Evolutionary conservation across 1,140 invertebrate genomes (phyloP).

Genomic region (Hycleus phaleratus): DNA sequence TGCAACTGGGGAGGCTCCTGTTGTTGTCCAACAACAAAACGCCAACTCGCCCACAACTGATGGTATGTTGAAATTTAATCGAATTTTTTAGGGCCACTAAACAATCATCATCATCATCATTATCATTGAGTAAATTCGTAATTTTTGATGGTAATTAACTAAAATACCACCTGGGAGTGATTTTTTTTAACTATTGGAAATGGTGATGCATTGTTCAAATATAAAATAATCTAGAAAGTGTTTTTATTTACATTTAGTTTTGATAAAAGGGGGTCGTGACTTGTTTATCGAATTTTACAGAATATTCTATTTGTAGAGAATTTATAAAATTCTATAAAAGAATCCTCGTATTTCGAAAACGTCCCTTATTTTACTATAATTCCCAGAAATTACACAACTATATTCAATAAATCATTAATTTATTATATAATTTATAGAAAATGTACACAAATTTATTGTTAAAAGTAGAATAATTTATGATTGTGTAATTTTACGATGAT

Average conservation of each 20-base stretch:
- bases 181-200: no score
- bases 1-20: not conserved
- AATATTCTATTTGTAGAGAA: not conserved
- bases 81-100: not conserved
- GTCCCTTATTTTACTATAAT: no score
- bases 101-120: not conserved
- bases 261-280: conserved; percentile 8
- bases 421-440: no score
- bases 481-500: no score
- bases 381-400: no score
- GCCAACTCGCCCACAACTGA: not conserved
- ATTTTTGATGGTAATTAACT: no score
- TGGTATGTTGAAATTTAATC: not conserved
- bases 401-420: no score
- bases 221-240: conserved; percentile 1
- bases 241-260: conserved; percentile 4
- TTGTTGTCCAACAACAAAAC: conserved; percentile 2
- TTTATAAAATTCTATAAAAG: no score
- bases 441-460: no score
- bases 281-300: conserved; percentile 3
- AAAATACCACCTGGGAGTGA: no score
- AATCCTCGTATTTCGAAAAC: no score
- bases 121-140: not conserved
- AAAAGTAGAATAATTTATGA: no score
- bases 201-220: not conserved